Evolutionary conservation across 2,113 vertebrate genomes (phyloP).

Genomic region (Alouatta palliata): DNA sequence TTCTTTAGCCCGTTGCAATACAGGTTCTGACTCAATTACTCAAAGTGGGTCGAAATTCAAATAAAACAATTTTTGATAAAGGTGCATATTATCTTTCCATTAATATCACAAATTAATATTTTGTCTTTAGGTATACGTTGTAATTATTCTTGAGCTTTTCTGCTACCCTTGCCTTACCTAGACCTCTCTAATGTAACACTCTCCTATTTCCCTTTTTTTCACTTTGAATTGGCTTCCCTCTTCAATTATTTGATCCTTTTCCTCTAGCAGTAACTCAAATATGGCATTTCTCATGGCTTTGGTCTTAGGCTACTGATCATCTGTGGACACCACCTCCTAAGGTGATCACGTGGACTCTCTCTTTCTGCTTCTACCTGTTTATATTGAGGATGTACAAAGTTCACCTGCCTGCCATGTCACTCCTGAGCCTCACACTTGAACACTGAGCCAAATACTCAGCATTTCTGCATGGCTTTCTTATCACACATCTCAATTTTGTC

Average conservation of each 20-base stretch:
- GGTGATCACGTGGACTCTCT: fast-evolving
- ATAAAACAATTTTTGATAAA: background rate
- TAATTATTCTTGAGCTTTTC: background rate
- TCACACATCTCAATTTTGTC: background rate
- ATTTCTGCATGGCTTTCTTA: background rate
- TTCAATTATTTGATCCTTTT: too few relatives aligned
- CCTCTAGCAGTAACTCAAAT: background rate
- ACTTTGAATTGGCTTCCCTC: background rate
- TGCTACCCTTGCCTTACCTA: background rate
- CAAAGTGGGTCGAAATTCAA: background rate
- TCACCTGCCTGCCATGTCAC: too few relatives aligned
- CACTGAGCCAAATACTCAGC: background rate
- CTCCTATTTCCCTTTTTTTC: background rate
- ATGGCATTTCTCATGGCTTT: background rate
- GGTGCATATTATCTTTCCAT: background rate
- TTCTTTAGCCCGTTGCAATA: background rate
- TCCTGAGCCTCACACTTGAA: background rate
- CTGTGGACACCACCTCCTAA: background rate
- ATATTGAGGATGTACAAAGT: background rate
- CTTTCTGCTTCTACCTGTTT: background rate
- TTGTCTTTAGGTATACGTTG: background rate
- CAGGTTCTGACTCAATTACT: background rate
- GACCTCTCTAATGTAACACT: background rate
- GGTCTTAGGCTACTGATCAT: background rate
- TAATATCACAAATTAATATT: background rate